phyloP scores from a whole-genome alignment of 2,888 invertebrate genomes.

The Athripsodes cinereus region DNA sequence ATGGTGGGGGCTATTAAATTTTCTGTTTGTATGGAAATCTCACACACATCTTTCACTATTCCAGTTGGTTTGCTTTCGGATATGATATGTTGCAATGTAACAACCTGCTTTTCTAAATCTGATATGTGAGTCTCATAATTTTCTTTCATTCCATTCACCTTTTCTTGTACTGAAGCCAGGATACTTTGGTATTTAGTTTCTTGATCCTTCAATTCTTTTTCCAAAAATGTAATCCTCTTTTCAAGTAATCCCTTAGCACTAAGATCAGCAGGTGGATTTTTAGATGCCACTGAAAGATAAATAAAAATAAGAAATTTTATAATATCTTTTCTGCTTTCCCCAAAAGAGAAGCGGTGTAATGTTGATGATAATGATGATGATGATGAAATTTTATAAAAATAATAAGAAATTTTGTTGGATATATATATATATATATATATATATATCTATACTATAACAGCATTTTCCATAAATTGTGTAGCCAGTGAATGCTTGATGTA shows the following conservation, averaged over 20 bases:
- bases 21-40: slow-evolving; percentile 47
- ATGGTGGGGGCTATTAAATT: slow-evolving; percentile 32
- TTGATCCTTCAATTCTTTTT: slow-evolving; percentile 64
- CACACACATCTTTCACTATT: slow-evolving; percentile 32
- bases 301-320: not conserved
- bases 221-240: slow-evolving; percentile 63
- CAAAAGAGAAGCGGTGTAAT: too few relatives aligned
- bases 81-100: slow-evolving; percentile 38
- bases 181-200: slow-evolving; percentile 66
- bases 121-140: slow-evolving; percentile 71
- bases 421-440: too few relatives aligned
- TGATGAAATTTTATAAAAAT: too few relatives aligned
- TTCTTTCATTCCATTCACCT: slow-evolving; percentile 69
- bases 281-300: slow-evolving; percentile 46
- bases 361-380: too few relatives aligned
- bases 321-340: too few relatives aligned
- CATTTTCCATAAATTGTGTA: too few relatives aligned
- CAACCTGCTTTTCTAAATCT: slow-evolving; percentile 63
- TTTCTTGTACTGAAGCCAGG: slow-evolving; percentile 65
- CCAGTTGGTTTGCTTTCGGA: slow-evolving; percentile 52
- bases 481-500: slow-evolving; percentile 39
- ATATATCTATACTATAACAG: too few relatives aligned
- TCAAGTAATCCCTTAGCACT: slow-evolving; percentile 60
- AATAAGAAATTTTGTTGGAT: too few relatives aligned
- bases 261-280: slow-evolving; percentile 48